These are phyloP conservation scores for Glaucomys volans DNA, from an alignment of 2,113 vertebrate genomes.

Conservation along the genomic window DNA sequence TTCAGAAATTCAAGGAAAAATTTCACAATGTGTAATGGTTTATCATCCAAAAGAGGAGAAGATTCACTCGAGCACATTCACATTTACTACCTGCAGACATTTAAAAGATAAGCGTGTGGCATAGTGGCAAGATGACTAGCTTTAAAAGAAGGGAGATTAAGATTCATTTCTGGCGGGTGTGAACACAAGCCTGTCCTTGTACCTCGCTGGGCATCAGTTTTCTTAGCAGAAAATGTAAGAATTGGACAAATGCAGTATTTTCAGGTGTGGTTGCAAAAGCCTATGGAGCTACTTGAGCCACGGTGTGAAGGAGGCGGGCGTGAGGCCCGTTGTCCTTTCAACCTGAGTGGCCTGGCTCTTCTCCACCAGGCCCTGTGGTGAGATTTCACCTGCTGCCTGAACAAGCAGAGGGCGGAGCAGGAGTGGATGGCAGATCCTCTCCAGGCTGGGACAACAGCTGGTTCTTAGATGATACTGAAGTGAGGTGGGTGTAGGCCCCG, in stretches of 20 bases:
- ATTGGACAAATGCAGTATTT: neutral
- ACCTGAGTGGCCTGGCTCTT: neutral
- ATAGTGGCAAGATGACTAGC: neutral
- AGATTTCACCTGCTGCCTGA: neutral
- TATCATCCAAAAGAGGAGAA: neutral
- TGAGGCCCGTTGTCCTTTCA: fast-evolving
- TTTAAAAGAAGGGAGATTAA: neutral
- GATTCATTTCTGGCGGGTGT: neutral
- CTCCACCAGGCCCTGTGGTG: no score
- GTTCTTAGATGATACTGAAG: no score
- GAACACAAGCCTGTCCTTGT: neutral
- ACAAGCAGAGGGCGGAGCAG: neutral
- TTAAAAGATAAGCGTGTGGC: neutral
- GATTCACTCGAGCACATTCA: neutral
- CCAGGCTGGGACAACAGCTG: no score
- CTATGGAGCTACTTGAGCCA: no score
- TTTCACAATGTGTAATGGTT: neutral
- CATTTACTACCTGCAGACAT: neutral
- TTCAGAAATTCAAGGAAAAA: neutral
- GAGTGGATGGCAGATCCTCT: fast-evolving
- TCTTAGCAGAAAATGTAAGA: neutral
- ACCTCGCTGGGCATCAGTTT: neutral
- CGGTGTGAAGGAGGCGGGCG: fast-evolving
- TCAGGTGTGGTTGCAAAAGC: neutral
- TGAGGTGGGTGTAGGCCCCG: neutral